Base-by-base conservation (phyloP, 2,888 invertebrate species). In the Drosophila lacicola region DNA sequence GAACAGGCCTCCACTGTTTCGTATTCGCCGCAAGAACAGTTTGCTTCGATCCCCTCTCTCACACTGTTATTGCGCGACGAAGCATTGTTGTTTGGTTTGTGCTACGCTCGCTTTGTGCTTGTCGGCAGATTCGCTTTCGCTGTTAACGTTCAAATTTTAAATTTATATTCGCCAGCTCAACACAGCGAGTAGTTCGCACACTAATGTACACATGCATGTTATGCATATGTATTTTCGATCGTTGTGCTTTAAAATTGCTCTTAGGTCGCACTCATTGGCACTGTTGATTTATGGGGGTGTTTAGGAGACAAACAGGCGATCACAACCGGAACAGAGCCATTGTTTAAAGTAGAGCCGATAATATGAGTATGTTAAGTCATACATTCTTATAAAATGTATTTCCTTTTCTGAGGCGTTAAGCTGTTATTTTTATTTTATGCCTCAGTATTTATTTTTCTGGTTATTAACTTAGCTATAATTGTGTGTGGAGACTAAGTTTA, bases 391-490 rank as follows among this genome's bases (percentile, higher is more conserved):
- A 41, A 29, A 36, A 41, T 51, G 0, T 41, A 47, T 13, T 58
- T 68, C 55, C 50, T 39, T 5, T 46, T 39, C 9, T 45, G 19
- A 55, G 21, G 13, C 14, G 25, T 25, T 37, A 5, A 29, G 10
- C 25, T 42, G 17, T 11, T 29, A 29, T 29, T 29, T 29, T 29
- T 8, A 2, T 29, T 55, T 50, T 41, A 55, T 34, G 56, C 19
- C 14, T 50, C 8, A 29, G 17, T 49, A 56, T 45, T 51, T 42
- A 51, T 51, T 37, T 37, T 39, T 36, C 21, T 58, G 82, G 82
- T 82, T 73, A 82, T 65, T 82, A 77, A 82, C 82, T 82, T 68
- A 69, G 88, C 69, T 82, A 79, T 53, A 49, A 39, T 44, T 34
- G 37, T 66, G 29, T 68, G 74, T 73, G 66, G 69, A 76, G 64